Evolutionary conservation across 2,888 invertebrate genomes (phyloP).

Genomic region (Caenorhabditis angaria): DNA sequence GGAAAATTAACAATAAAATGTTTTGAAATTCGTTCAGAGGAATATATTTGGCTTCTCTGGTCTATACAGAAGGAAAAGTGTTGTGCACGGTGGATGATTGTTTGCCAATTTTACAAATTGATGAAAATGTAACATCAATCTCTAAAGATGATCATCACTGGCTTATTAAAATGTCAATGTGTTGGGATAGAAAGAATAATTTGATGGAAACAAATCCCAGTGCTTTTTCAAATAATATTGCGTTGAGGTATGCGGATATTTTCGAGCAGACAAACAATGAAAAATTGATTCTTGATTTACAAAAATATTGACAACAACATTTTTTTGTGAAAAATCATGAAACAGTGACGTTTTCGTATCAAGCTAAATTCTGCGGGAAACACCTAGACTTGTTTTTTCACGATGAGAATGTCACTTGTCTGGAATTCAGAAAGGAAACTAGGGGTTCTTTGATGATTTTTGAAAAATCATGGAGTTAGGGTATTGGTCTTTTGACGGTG

Average conservation of each 20-base stretch:
- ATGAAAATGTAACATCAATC: constrained; percentile 51
- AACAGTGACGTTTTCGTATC: no score
- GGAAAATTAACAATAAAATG: constrained; percentile 4
- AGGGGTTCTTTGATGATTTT: no score
- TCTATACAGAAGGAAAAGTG: constrained; percentile 94
- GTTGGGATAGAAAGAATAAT: constrained; percentile 81
- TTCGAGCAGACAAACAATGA: neutral
- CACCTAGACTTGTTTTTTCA: no score
- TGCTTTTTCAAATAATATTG: constrained; percentile 54
- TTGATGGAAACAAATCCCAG: constrained; percentile 52
- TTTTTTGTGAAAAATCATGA: no score
- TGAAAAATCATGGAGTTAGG: no score
- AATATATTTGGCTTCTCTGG: constrained; percentile 88
- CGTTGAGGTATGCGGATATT: constrained; percentile 35
- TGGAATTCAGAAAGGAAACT: no score
- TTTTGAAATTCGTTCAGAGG: constrained; percentile 76
- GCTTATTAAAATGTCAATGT: constrained; percentile 96
- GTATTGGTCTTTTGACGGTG: no score
- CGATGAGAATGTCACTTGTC: no score
- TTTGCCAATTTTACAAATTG: constrained; percentile 82
- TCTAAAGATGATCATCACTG: constrained; percentile 85
- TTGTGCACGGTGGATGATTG: constrained; percentile 96
- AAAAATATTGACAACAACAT: no score
- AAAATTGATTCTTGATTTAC: neutral
- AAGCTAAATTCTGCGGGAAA: no score